Evolutionary conservation across 2,797 vertebrate species (phyloP).

Genomic region (Sebastes umbrosus): DNA sequence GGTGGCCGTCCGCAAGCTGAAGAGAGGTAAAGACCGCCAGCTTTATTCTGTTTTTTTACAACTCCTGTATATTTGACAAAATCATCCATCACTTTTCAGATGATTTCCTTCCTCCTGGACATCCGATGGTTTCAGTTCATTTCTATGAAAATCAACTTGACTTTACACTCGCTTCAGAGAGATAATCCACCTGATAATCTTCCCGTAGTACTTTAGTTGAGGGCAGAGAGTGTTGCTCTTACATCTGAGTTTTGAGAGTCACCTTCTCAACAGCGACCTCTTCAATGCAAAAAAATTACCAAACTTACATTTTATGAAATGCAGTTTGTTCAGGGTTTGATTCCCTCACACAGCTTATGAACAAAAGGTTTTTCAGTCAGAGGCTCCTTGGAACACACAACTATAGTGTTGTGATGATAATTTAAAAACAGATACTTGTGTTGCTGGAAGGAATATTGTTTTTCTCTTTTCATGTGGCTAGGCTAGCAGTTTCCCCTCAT

Average conservation of each 20-base stretch:
- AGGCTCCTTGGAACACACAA: too few species aligned
- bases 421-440: too few species aligned
- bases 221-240: neutral
- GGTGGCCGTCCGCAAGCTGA: slow-evolving; percentile 97
- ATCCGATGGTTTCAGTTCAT: neutral
- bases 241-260: neutral
- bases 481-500: neutral
- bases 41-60: neutral
- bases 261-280: neutral
- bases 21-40: slow-evolving; percentile 84
- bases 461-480: neutral
- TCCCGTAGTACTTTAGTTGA: neutral
- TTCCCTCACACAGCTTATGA: too few species aligned
- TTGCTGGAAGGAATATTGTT: neutral
- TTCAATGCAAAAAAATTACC: too few species aligned
- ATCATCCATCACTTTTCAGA: neutral
- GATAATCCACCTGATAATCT: neutral
- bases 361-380: too few species aligned
- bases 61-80: neutral
- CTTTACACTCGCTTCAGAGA: neutral
- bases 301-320: too few species aligned
- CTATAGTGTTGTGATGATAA: too few species aligned
- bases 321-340: neutral
- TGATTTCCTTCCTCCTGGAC: neutral
- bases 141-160: neutral